A percentile compares a stretch with the other conserved stretches of the same genome.
Evolutionary conservation across 2,113 vertebrate genomes (phyloP).

Genomic region (Oryzias javanicus): DNA sequence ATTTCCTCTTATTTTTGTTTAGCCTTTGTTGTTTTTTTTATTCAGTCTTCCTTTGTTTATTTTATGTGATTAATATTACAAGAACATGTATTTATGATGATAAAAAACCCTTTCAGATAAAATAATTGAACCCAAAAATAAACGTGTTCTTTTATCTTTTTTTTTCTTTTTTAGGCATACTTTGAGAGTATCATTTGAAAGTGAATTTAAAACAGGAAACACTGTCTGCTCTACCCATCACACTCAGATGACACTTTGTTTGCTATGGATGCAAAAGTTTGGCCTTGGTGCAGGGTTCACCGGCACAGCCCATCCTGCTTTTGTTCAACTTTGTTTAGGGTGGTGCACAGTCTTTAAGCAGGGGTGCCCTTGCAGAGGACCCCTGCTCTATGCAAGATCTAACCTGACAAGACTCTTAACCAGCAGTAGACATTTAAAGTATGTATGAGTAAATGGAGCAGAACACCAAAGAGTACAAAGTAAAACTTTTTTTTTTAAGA

Average conservation of each 20-base stretch:
- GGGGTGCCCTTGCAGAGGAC: conserved; percentile 27
- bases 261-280: conserved; percentile 28
- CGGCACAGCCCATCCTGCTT: conserved; percentile 70
- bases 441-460: conserved; percentile 51
- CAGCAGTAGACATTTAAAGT: conserved; percentile 7
- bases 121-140: not conserved
- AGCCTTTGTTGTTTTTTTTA: no score
- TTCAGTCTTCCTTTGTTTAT: no score
- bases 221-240: conserved; percentile 31
- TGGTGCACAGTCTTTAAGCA: conserved; percentile 39
- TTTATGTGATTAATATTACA: no score
- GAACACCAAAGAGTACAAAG: conserved; percentile 24
- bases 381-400: conserved; percentile 45
- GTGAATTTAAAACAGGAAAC: conserved; percentile 58
- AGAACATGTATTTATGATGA: no score
- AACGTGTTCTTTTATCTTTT: conserved; percentile 17
- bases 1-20: no score
- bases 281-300: conserved; percentile 42
- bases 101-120: no score
- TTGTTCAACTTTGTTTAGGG: conserved; percentile 69
- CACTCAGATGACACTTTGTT: conserved; percentile 13
- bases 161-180: conserved; percentile 40
- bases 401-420: conserved; percentile 3
- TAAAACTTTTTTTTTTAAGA: conserved; percentile 45
- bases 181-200: conserved; percentile 27